These are phyloP conservation scores for Imbricaverruca yamaguchii DNA, from an alignment of 2,888 invertebrate genomes.

Conservation along the genomic window DNA sequence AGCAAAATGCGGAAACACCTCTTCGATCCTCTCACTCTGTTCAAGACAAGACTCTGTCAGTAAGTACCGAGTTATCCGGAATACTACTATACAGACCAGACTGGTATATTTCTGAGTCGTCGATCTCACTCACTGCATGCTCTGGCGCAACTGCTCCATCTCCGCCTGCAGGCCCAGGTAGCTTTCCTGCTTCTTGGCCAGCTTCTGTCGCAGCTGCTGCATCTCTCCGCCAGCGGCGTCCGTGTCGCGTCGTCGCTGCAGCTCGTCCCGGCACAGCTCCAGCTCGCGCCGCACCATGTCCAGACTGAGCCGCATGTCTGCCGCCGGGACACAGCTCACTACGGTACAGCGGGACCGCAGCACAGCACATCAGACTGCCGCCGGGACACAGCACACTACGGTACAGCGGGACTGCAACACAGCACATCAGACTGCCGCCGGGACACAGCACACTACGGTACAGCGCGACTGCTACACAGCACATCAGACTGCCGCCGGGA, in stretches of 20 bases:
- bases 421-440: no score
- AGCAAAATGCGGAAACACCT: no score
- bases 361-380: no score
- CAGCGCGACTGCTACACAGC: no score
- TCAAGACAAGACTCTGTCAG: background rate
- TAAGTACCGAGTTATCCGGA: background rate
- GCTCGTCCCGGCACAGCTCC: background rate
- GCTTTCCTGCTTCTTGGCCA: slow-evolving; percentile 43
- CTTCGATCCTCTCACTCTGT: no score
- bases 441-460: no score
- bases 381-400: no score
- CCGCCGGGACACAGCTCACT: background rate
- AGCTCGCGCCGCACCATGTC: background rate
- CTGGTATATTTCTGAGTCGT: background rate
- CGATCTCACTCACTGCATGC: slow-evolving; percentile 32
- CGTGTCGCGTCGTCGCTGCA: background rate
- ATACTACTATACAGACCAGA: no score
- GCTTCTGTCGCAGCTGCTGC: slow-evolving; percentile 38
- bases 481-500: no score
- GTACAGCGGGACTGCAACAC: no score
- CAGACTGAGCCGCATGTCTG: background rate
- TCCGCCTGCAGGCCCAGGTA: slow-evolving; percentile 41
- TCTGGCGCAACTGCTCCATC: slow-evolving; percentile 40
- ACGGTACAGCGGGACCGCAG: no score
- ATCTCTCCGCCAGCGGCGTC: slow-evolving; percentile 24